Base-by-base conservation (phyloP, 2,113 vertebrate genomes). In the Coptodon bakossiorum region DNA sequence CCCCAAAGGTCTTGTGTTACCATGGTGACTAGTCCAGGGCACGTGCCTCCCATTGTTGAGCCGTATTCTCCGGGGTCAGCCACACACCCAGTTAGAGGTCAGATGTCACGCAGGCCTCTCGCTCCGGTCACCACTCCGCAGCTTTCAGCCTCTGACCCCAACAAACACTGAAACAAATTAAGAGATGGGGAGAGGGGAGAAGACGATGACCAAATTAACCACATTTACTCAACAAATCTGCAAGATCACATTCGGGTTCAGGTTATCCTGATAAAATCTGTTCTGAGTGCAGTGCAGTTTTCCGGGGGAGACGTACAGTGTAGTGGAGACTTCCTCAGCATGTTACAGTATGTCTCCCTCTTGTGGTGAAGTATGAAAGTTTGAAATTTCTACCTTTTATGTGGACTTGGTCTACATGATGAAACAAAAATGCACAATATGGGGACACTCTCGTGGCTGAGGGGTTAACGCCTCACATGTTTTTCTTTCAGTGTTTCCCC, bases 1-100 rank as follows among this genome's bases (percentile, higher is more conserved):
- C 80, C 96, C 73, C 92, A 96, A 96, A 97, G 96, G 96, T 96
- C 95, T 95, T 95, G 92, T 4, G 97, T 98, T 97, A 95, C 97
- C 97, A 91, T 97, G 96, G 97, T 86, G 97, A 98, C 96, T 40
- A 92, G 96, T 96, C 96, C 96, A 93, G 92, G 97, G 97, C 97
- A 98, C 97, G 97, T 97, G 97, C 97, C 98, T 97, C 81, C 90
- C 95, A 97, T 98, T 98, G 97, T 98, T 97, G 95, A 95, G 95
- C 91, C 76, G 94, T 96, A 96, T 97, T 97, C 97, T 97, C 97
- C 90, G 93, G 94, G 96, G 96, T 96, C 96, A 95, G 95, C 97
- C 92, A 93, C 96, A 97, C 96, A 96, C 97, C 90, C 96, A 95
- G 94, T 94, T 11, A 91, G 90, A 92, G 93, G 93, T 94, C 92